Evolutionary conservation across 2,113 vertebrate species (phyloP).

Genomic region (Galeopterus variegatus): DNA sequence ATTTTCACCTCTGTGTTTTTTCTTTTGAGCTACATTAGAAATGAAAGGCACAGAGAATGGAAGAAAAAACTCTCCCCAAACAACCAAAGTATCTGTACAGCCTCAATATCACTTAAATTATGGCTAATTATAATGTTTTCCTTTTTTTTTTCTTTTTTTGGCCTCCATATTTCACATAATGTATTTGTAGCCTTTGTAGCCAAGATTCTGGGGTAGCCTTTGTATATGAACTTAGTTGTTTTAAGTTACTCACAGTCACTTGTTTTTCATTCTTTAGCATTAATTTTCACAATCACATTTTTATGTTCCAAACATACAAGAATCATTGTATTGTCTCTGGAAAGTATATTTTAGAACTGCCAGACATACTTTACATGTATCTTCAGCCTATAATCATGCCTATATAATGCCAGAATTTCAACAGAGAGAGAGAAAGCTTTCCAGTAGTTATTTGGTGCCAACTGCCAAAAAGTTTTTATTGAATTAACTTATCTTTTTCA

Average conservation of each 20-base stretch:
- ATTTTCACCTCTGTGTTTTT: constrained; percentile 17
- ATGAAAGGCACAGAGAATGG: not conserved
- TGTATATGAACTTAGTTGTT: not conserved
- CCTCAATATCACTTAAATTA: not conserved
- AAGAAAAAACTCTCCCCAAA: not conserved
- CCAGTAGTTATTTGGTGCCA: constrained; percentile 9
- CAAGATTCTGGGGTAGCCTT: not conserved
- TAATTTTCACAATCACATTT: constrained; percentile 52
- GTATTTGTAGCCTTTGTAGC: not conserved
- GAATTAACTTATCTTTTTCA: constrained; percentile 58
- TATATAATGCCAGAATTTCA: not conserved
- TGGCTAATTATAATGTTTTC: not conserved
- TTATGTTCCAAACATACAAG: not conserved
- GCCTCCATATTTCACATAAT: not conserved
- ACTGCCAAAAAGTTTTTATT: constrained; percentile 28
- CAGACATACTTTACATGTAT: not conserved
- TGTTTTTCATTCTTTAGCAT: constrained; percentile 32
- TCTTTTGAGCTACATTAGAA: constrained; percentile 7
- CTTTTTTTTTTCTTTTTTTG: not conserved
- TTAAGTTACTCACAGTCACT: constrained; percentile 14
- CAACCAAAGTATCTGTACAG: not conserved
- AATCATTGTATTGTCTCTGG: constrained; percentile 16
- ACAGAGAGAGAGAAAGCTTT: not conserved
- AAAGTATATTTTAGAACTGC: not conserved
- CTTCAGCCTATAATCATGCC: not conserved